Base-by-base conservation (phyloP, 2,113 vertebrate genomes). In the Prolemur simus region DNA sequence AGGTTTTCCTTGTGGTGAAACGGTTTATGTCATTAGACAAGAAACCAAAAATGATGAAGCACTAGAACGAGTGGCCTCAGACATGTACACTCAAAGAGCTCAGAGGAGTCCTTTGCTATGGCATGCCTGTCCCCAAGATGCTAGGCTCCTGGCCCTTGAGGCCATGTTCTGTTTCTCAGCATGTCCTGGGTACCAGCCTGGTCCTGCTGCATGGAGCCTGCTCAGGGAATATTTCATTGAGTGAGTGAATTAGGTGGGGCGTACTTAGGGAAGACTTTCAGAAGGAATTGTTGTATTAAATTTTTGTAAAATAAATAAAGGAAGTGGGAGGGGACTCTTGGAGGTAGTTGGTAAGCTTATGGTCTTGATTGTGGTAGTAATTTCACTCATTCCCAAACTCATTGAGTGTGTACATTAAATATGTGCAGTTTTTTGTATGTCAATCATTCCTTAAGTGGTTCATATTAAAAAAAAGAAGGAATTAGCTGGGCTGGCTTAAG, bases 91-190 rank as follows among this genome's bases (percentile, higher is more conserved):
- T 25, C 17, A 73, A 3, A 49, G 37, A 37, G 11, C 54, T 63
- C 80, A 34, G 12, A 64, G 6, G 29, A 39, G 58, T 3, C 54
- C n/a, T 45, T 49, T 54, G 58, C 82, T 18, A 13, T 49, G 3
- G 37, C 39, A 37, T 9, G 27, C 29, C 54, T 10, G 14, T 29
- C 64, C 32, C 32, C 76, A 78, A 21, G 29, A 21, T 11, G 6
- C n/a, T 27, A 3, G 42, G 20, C 42, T n/a, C 20, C 8, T 0
- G 29, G 27, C 63, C 7, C 60, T 25, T 0, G 2, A n/a, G n/a
- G n/a, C 47, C 15, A 5, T 71, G 1, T 54, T 6, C 2, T 23
- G 21, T 8, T 11, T 47, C 80, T 23, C 32, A n/a, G 69, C 3
- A 1, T 3, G 20, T n/a, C 10, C 11, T 45, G 12, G 37, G 39